Conservation (phyloP, 2,888 invertebrate species). For the Meiosimyza platycephala region DNA sequence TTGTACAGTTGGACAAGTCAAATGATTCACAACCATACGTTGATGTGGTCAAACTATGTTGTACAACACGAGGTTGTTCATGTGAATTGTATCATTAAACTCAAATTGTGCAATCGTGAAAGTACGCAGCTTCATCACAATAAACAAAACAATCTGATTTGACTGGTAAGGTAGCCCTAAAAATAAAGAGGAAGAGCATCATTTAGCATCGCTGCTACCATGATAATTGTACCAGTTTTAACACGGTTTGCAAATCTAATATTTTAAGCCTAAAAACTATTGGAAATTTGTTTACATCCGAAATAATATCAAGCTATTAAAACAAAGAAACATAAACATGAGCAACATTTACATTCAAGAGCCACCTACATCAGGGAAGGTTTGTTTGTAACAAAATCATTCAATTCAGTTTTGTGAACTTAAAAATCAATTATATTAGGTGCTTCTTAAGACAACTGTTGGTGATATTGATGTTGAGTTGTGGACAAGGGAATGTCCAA, state of each 20-base stretch:
- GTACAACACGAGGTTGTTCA: too few species aligned
- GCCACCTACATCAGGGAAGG: slow-evolving; percentile 95
- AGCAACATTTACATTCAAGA: slow-evolving; percentile 98
- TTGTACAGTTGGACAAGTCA: too few species aligned
- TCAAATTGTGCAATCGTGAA: too few species aligned
- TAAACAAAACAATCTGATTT: too few species aligned
- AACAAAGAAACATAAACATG: slow-evolving; percentile 71
- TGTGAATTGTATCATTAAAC: too few species aligned
- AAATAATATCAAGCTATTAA: too few species aligned
- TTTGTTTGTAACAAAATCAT: slow-evolving; percentile 66
- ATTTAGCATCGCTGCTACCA: background rate
- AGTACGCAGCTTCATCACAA: too few species aligned
- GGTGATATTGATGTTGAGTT: slow-evolving; percentile 98
- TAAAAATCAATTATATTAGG: slow-evolving; percentile 69
- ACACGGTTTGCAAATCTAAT: too few species aligned
- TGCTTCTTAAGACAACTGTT: slow-evolving; percentile 88
- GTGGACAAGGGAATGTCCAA: slow-evolving; percentile 97
- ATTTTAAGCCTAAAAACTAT: background rate
- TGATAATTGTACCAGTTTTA: background rate
- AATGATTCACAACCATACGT: too few species aligned
- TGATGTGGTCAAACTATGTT: too few species aligned
- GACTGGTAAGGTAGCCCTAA: too few species aligned
- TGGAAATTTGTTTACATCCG: background rate
- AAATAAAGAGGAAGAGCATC: background rate
- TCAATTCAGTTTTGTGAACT: background rate